Evolutionary conservation across 92 coral and sea anemone species (phyloP).

Genomic region (Epizoanthus illoricatus): DNA sequence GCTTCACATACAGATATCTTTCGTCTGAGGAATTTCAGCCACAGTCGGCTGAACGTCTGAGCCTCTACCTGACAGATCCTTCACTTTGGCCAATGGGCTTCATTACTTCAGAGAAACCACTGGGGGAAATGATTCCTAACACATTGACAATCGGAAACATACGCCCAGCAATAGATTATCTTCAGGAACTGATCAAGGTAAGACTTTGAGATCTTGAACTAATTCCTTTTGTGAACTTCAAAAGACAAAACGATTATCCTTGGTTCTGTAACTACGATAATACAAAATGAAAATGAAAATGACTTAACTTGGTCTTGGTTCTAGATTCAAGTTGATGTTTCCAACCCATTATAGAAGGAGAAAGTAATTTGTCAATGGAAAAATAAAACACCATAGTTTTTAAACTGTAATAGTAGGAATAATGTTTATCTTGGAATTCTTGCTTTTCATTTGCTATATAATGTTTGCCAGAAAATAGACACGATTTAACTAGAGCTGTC

Average conservation of each 20-base stretch:
- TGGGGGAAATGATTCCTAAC: slow-evolving; percentile 24
- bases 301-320: no score
- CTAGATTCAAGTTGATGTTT: no score
- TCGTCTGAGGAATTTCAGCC: slow-evolving; percentile 73
- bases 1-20: slow-evolving; percentile 91
- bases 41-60: slow-evolving; percentile 56
- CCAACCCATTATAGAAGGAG: no score
- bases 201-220: neutral
- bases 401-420: no score
- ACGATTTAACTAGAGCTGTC: no score
- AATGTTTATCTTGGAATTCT: no score
- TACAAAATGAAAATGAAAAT: neutral
- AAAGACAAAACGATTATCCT: neutral
- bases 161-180: slow-evolving; percentile 32
- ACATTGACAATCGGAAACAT: slow-evolving; percentile 39
- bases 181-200: slow-evolving; percentile 50
- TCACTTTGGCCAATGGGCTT: slow-evolving; percentile 85
- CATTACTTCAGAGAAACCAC: slow-evolving; percentile 28
- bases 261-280: neutral
- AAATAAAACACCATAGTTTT: no score
- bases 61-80: slow-evolving; percentile 66
- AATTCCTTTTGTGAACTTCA: neutral
- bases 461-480: no score
- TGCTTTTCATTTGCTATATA: no score
- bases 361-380: no score